Percentiles rank a stretch among this genome's conserved stretches.
Conservation (phyloP, 2,888 invertebrate genomes). For the Spodoptera exigua region DNA sequence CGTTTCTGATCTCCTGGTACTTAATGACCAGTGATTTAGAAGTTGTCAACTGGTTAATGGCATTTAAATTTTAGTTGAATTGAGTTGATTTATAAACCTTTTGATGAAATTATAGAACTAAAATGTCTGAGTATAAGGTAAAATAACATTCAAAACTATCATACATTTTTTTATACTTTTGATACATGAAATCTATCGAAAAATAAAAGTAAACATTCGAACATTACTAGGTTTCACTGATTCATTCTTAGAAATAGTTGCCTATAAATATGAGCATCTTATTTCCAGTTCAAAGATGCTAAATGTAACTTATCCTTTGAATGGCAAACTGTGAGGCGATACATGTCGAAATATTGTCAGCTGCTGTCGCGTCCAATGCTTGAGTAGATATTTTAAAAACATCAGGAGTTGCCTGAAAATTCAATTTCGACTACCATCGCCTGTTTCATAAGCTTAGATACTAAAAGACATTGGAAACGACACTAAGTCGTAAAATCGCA, state of each 20-base stretch:
- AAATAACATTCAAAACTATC: too few relatives aligned
- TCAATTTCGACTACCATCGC: slow-evolving; percentile 51
- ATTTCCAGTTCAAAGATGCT: slow-evolving; percentile 32
- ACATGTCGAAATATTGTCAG: slow-evolving; percentile 36
- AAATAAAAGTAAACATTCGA: too few relatives aligned
- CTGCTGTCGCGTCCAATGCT: slow-evolving; percentile 21
- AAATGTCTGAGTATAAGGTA: too few relatives aligned
- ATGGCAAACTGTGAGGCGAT: slow-evolving; percentile 8
- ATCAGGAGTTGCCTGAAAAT: slow-evolving; percentile 47
- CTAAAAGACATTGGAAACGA: slow-evolving; percentile 47
- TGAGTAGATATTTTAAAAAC: slow-evolving; percentile 48
- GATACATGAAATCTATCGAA: too few relatives aligned
- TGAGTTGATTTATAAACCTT: too few relatives aligned
- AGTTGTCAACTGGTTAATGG: slow-evolving; percentile 17
- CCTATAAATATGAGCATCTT: slow-evolving; percentile 17
- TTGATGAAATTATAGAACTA: too few relatives aligned
- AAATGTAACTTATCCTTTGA: slow-evolving; percentile 24
- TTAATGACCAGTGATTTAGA: slow-evolving; percentile 49
- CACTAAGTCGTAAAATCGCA: slow-evolving; percentile 48
- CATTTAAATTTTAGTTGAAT: slow-evolving; percentile 9
- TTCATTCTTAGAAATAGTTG: not conserved
- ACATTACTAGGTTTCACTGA: not conserved
- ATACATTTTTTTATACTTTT: too few relatives aligned
- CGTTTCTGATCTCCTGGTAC: slow-evolving; percentile 62
- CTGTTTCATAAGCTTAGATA: slow-evolving; percentile 49